phyloP scores from a whole-genome alignment of 1,140 invertebrate species.

The Calliphora vicina region DNA sequence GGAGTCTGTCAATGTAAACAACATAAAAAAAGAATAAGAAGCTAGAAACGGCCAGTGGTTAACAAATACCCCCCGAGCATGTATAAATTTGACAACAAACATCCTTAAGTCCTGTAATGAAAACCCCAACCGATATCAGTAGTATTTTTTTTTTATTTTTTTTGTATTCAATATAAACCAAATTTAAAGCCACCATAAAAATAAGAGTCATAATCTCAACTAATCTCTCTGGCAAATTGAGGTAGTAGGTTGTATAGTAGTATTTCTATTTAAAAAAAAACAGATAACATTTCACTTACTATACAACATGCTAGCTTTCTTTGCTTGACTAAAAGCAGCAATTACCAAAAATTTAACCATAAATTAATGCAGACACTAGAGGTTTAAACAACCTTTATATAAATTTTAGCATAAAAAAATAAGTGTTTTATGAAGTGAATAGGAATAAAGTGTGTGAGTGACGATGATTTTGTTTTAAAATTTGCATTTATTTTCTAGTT shows the following conservation, averaged over 20 bases:
- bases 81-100: not conserved
- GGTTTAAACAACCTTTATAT: too few species aligned
- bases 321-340: conserved; percentile 61
- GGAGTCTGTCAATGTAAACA: conserved; percentile 64
- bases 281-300: conserved; percentile 53
- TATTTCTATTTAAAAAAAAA: conserved; percentile 35
- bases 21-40: conserved; percentile 37
- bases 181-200: not conserved
- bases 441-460: not conserved
- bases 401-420: too few species aligned
- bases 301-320: conserved; percentile 64
- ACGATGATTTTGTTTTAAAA: not conserved
- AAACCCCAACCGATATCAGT: not conserved
- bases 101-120: not conserved
- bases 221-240: conserved; percentile 62
- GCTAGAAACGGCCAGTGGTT: not conserved
- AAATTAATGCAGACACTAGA: too few species aligned
- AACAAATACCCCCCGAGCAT: not conserved
- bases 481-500: not conserved
- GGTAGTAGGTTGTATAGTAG: conserved; percentile 65
- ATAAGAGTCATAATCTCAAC: not conserved
- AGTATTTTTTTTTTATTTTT: not conserved
- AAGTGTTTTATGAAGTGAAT: not conserved
- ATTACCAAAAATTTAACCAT: not conserved
- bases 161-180: not conserved